Percentiles rank a stretch among this genome's conserved stretches.
These are phyloP conservation scores for Stichodactyla mertensii DNA, from an alignment of 64 coral and sea anemone genomes.

Conservation along the genomic window DNA sequence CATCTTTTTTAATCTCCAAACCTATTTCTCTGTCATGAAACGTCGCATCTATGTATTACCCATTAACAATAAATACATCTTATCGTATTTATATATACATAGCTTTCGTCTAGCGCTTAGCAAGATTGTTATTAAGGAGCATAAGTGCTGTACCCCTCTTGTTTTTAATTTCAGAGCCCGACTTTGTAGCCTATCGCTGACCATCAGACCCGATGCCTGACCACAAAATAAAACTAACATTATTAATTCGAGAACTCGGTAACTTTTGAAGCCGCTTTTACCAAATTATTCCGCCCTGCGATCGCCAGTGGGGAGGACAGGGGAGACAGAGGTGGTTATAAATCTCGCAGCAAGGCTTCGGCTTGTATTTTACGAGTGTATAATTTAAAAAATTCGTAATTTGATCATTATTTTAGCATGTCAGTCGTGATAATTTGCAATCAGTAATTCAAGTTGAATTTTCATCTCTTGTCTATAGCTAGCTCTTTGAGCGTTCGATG, in stretches of 20 bases:
- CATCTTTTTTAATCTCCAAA: background rate
- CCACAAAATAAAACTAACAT: background rate
- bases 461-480: too few relatives aligned
- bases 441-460: too few relatives aligned
- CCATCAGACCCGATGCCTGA: background rate
- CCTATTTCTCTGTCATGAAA: background rate
- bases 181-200: background rate
- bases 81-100: background rate
- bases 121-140: background rate
- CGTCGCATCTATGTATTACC: background rate
- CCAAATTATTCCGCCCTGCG: background rate
- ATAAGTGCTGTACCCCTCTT: background rate
- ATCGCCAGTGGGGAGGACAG: background rate
- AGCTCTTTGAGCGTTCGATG: too few relatives aligned
- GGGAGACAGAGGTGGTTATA: background rate
- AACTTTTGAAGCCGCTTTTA: background rate
- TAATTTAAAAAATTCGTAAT: too few relatives aligned
- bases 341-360: too few relatives aligned
- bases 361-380: too few relatives aligned
- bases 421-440: too few relatives aligned
- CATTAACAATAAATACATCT: background rate
- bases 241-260: background rate
- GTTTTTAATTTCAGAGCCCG: background rate
- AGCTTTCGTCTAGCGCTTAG: too few relatives aligned
- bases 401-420: too few relatives aligned